phyloP scores from a whole-genome alignment of 2,888 invertebrate species.

The Dicyrtomina minuta region DNA sequence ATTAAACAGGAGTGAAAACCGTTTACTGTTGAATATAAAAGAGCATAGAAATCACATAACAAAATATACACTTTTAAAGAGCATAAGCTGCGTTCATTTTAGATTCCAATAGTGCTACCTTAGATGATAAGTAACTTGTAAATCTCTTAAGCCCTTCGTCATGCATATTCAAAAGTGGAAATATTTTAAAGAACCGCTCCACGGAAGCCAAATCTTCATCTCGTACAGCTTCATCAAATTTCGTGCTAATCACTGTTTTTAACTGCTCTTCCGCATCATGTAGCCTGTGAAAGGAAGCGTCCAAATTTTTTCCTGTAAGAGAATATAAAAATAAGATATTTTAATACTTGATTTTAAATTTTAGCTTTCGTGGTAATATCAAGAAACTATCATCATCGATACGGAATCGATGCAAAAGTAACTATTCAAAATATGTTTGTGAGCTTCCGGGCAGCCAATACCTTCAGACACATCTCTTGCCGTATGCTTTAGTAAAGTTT shows the following conservation, averaged over 20 bases:
- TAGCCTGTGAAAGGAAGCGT: slow-evolving; percentile 70
- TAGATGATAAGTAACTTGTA: slow-evolving; percentile 79
- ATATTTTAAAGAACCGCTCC: slow-evolving; percentile 94
- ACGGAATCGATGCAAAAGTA: background rate
- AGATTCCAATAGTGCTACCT: too few species aligned
- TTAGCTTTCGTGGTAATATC: background rate
- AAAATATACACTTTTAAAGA: background rate
- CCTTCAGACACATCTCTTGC: slow-evolving; percentile 72
- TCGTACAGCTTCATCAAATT: slow-evolving; percentile 89
- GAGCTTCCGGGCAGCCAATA: slow-evolving; percentile 46
- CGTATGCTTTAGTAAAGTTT: slow-evolving; percentile 73
- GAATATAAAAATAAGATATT: too few species aligned
- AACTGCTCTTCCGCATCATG: slow-evolving; percentile 75
- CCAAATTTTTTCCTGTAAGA: slow-evolving; percentile 66
- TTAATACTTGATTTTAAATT: background rate
- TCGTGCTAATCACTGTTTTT: slow-evolving; percentile 68
- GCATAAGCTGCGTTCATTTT: too few species aligned
- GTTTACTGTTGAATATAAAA: slow-evolving; percentile 34
- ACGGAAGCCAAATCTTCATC: slow-evolving; percentile 85
- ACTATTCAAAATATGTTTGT: background rate
- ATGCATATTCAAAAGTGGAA: slow-evolving; percentile 89
- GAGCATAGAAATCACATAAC: slow-evolving; percentile 80
- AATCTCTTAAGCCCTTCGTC: slow-evolving; percentile 86
- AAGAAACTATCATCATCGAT: background rate
- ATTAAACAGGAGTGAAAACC: slow-evolving; percentile 6